phyloP scores from a whole-genome alignment of 2,113 vertebrate genomes.

The Syngnathus scovelli region DNA sequence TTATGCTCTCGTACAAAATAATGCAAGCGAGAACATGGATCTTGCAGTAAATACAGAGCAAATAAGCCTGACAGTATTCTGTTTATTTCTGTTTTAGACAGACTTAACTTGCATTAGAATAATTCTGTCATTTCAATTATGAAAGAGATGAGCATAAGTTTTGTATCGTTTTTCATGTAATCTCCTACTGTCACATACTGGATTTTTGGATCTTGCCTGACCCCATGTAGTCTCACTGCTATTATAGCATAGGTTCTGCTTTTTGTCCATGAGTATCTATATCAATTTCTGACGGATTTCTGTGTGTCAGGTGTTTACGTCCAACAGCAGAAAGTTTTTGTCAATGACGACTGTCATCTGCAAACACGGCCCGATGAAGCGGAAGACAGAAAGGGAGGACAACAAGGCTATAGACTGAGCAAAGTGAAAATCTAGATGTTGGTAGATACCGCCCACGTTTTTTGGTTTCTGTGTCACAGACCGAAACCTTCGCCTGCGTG shows the following conservation, averaged over 20 bases:
- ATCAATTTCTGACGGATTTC: slow-evolving; percentile 10
- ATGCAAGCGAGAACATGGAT: slow-evolving; percentile 10
- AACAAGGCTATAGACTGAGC: slow-evolving; percentile 6
- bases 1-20: slow-evolving; percentile 27
- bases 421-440: background rate
- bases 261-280: slow-evolving; percentile 29
- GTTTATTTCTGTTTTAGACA: slow-evolving; percentile 3
- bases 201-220: slow-evolving; percentile 38
- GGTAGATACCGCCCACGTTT: slow-evolving; percentile 3
- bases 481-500: slow-evolving; percentile 22
- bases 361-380: slow-evolving; percentile 52
- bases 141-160: too few species aligned
- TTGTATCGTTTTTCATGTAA: too few species aligned
- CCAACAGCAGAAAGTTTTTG: slow-evolving; percentile 63
- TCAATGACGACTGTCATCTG: slow-evolving; percentile 58
- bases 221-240: slow-evolving; percentile 29
- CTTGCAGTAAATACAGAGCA: slow-evolving; percentile 3
- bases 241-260: slow-evolving; percentile 30
- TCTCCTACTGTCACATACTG: background rate
- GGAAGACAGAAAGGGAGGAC: slow-evolving; percentile 23
- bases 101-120: background rate
- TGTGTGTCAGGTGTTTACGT: slow-evolving; percentile 62
- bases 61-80: slow-evolving; percentile 4
- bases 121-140: background rate
- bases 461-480: background rate